A percentile compares a stretch with the other conserved stretches of the same genome.
Evolutionary conservation across 2,888 invertebrate species (phyloP).

Genomic region (Trissolcus brochymenae): DNA sequence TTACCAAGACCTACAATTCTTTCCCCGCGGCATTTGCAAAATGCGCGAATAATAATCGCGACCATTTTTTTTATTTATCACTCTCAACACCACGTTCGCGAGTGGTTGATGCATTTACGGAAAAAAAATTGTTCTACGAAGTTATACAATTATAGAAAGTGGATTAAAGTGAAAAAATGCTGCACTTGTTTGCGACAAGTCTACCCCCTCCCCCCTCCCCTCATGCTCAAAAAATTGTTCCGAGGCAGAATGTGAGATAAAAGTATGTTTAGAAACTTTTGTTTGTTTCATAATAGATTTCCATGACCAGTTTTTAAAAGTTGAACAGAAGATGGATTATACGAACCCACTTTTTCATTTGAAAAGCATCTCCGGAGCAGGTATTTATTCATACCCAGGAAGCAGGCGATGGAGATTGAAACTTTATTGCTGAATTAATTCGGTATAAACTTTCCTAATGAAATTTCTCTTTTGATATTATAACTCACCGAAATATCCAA

Average conservation of each 20-base stretch:
- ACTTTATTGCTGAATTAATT: background rate
- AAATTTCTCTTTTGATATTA: background rate
- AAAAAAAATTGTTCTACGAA: conserved; percentile 18
- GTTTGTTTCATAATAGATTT: background rate
- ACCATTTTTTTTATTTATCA: conserved; percentile 8
- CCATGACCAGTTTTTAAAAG: too few relatives aligned
- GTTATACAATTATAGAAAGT: conserved; percentile 56
- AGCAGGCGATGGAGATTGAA: background rate
- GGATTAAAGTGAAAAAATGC: conserved; percentile 46
- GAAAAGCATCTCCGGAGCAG: background rate
- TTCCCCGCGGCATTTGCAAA: conserved; percentile 19
- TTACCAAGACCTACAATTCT: conserved; percentile 52
- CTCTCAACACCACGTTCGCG: background rate
- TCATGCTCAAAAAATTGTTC: conserved; percentile 5
- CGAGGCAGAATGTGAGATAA: background rate
- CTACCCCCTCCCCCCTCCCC: background rate
- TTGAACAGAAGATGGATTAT: too few relatives aligned
- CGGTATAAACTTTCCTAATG: background rate
- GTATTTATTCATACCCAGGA: background rate
- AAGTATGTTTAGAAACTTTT: background rate
- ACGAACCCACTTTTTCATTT: background rate
- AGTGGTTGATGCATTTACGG: conserved; percentile 7
- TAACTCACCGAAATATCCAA: conserved; percentile 1
- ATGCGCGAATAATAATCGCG: conserved; percentile 14
- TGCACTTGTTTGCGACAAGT: conserved; percentile 29